A percentile compares a stretch with the other conserved stretches of the same genome.
Conservation (phyloP, 2,888 invertebrate genomes). For the Norana najaformis region DNA sequence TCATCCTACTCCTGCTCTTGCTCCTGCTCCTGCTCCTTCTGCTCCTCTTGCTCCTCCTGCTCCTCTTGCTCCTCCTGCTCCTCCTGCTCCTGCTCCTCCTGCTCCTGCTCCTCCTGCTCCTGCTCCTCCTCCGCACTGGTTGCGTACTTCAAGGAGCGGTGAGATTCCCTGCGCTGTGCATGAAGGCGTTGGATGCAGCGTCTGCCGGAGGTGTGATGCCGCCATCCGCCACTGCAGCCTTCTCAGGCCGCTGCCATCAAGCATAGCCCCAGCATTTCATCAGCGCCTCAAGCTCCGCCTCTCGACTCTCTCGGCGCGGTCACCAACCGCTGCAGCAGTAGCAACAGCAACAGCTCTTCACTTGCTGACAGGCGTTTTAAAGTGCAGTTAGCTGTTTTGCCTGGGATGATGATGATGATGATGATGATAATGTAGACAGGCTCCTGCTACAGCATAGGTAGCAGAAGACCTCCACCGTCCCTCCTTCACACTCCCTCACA, state of each 20-base stretch:
- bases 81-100: too few relatives aligned
- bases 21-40: not conserved
- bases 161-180: not conserved
- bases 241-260: too few relatives aligned
- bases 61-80: not conserved
- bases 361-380: not conserved
- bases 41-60: not conserved
- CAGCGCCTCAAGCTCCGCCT: conserved; percentile 2
- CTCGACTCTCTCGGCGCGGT: conserved; percentile 5
- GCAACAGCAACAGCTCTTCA: too few relatives aligned
- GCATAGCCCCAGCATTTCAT: not conserved
- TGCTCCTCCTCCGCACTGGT: not conserved
- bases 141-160: not conserved
- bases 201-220: not conserved
- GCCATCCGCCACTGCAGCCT: not conserved
- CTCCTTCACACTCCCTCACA: not conserved
- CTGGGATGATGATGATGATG: not conserved
- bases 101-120: too few relatives aligned
- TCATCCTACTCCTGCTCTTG: not conserved
- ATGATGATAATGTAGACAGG: not conserved
- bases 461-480: not conserved
- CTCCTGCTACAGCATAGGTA: not conserved
- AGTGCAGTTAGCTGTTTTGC: not conserved
- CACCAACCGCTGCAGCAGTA: not conserved
- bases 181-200: not conserved